Conservation (phyloP, 2,888 invertebrate species). For the Cerceris ruficornis region DNA sequence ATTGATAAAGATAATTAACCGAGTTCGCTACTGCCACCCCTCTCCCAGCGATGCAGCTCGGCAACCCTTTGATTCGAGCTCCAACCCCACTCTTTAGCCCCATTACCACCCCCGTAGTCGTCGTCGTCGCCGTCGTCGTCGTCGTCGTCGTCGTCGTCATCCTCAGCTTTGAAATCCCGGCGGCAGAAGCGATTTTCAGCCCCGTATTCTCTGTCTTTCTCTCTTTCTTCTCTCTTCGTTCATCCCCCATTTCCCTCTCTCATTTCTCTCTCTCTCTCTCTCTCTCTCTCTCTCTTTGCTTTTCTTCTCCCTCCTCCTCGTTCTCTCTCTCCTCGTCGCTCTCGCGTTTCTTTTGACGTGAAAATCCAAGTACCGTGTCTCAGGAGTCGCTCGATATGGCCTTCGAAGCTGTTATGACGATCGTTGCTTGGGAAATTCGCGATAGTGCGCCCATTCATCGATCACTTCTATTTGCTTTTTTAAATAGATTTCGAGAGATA, state of each 20-base stretch:
- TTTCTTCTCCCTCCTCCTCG: background rate
- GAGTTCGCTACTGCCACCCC: conserved; percentile 55
- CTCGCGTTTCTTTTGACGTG: conserved; percentile 57
- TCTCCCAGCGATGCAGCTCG: conserved; percentile 52
- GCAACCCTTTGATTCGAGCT: conserved; percentile 73
- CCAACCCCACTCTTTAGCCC: conserved; percentile 47
- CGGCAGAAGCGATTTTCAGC: conserved; percentile 67
- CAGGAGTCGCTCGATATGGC: conserved; percentile 61
- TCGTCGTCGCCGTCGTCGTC: conserved; percentile 18
- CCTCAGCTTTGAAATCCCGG: conserved; percentile 64
- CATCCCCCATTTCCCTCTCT: conserved; percentile 14
- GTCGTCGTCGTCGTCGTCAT: conserved; percentile 44
- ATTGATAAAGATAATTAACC: conserved; percentile 78
- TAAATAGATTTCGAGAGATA: conserved; percentile 43
- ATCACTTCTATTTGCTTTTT: conserved; percentile 61
- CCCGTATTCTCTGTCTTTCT: conserved; percentile 10
- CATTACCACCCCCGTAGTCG: conserved; percentile 45
- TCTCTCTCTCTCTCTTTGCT: background rate
- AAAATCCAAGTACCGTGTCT: conserved; percentile 61
- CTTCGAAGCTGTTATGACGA: conserved; percentile 65
- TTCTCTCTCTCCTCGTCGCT: conserved; percentile 24
- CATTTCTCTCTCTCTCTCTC: conserved; percentile 15
- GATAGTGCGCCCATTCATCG: conserved; percentile 64
- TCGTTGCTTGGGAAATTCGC: conserved; percentile 66
- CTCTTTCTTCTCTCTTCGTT: conserved; percentile 15